Base-by-base conservation (phyloP, 1,140 invertebrate genomes). In the Megalonaias nervosa region DNA sequence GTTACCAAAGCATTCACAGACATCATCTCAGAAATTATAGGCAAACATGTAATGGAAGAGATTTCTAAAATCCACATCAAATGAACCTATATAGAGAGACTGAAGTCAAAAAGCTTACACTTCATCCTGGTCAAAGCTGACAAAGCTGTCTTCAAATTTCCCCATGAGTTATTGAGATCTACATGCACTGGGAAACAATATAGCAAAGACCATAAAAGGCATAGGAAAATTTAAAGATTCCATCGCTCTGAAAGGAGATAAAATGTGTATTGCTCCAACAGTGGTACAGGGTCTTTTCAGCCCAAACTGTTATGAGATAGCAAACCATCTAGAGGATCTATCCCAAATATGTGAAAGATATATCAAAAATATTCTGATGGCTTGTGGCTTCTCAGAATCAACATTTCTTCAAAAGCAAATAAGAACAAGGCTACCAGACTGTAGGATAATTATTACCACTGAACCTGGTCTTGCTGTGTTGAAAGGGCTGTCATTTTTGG, bases 401-500 rank as follows among this genome's bases (percentile, higher is more conserved):
- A 55, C 31, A 11, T 59, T 82, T 31, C 58, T 82, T 13, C 74
- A 82, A 59, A 56, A 66, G 21, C 58, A 59, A 5, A 64, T 82
- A 16, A 75, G 67, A 38, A 31, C 64, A 14, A 48, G 21, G 2
- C 17, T 77, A 4, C 67, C 71, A n/a, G 26, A 61, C 23, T 59
- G 68, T 58, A 72, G 55, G 19, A 72, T 82, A 11, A 80, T 82
- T 23, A 73, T 80, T 55, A 75, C 77, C 16, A 61, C 72, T 12
- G 81, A 82, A 38, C 31, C 71, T 6, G 72, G 59, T 17, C 66
- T 82, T 13, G 74, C 81, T 12, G 81, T 82, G 2, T 48, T 82
- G 23, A 82, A 82, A 75, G 77, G 6, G 77, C 81, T 9, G 78
- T 82, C 0, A 72, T 78, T n/a, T 82, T 77, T 68, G 81, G 77